Percentiles rank a stretch among this genome's conserved stretches.
These are phyloP conservation scores for Tympanoctomys barrerae DNA, from an alignment of 2,797 vertebrate genomes.

Conservation along the genomic window DNA sequence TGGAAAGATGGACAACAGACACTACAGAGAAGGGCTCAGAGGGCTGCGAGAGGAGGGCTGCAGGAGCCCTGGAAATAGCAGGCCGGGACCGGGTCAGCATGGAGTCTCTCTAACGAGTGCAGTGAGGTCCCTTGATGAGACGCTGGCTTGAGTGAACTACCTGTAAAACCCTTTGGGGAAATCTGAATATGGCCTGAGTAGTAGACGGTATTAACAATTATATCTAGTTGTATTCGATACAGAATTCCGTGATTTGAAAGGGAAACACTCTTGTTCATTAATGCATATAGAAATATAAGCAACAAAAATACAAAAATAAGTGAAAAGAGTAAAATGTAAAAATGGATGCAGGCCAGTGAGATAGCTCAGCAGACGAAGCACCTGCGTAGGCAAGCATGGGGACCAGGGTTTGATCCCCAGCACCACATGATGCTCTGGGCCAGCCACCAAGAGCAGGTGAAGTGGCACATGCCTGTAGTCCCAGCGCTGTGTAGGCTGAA, in stretches of 20 bases:
- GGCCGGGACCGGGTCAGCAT: constrained; percentile 11
- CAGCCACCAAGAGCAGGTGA: no score
- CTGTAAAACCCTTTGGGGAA: neutral
- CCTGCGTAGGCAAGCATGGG: no score
- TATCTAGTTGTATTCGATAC: neutral
- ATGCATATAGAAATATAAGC: neutral
- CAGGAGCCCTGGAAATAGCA: neutral
- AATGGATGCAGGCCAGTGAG: no score
- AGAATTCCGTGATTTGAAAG: constrained; percentile 11
- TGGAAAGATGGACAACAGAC: neutral
- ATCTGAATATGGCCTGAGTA: neutral
- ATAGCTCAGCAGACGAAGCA: no score
- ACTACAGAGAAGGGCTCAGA: neutral
- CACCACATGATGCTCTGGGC: no score
- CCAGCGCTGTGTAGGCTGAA: no score
- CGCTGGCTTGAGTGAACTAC: constrained; percentile 17
- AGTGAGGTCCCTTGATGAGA: neutral
- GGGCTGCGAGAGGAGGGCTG: neutral
- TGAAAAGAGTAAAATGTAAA: neutral
- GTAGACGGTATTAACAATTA: neutral
- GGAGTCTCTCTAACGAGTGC: neutral
- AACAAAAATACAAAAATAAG: constrained; percentile 19
- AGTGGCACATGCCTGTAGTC: no score
- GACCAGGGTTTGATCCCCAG: no score
- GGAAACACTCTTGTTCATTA: neutral